A percentile compares a stretch with the other conserved stretches of the same genome.
phyloP scores from a whole-genome alignment of 2,888 invertebrate genomes.

The Hypselothyrea guttata region DNA sequence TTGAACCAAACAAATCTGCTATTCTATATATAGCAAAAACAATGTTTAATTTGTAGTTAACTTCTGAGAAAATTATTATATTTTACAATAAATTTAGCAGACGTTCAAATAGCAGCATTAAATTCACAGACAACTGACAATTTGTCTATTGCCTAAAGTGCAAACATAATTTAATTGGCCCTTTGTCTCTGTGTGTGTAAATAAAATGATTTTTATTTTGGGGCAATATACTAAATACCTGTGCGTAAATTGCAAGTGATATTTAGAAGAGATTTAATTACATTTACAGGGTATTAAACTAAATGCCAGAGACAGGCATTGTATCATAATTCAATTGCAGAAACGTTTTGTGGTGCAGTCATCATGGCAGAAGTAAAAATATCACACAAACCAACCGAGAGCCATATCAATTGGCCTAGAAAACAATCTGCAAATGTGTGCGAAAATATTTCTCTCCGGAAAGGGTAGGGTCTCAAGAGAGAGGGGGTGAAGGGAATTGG shows the following conservation, averaged over 20 bases:
- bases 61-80: no score
- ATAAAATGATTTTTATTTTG: not conserved
- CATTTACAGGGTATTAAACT: constrained; percentile 40
- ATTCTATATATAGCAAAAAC: no score
- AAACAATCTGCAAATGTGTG: constrained; percentile 42
- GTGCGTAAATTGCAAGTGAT: constrained; percentile 51
- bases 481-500: not conserved
- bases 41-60: no score
- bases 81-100: no score
- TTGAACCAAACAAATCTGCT: no score
- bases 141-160: not conserved
- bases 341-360: constrained; percentile 30
- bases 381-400: constrained; percentile 16
- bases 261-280: constrained; percentile 55
- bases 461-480: constrained; percentile 17
- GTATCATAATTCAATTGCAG: constrained; percentile 61
- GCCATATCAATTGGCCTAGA: constrained; percentile 25
- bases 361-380: constrained; percentile 22
- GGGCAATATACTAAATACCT: not conserved
- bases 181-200: no score
- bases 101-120: no score
- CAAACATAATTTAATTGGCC: no score
- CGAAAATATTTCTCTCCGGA: constrained; percentile 22
- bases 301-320: constrained; percentile 40
- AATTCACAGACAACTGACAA: no score